phyloP scores from a whole-genome alignment of 2,797 vertebrate species.

The Fistularia commersonii region DNA sequence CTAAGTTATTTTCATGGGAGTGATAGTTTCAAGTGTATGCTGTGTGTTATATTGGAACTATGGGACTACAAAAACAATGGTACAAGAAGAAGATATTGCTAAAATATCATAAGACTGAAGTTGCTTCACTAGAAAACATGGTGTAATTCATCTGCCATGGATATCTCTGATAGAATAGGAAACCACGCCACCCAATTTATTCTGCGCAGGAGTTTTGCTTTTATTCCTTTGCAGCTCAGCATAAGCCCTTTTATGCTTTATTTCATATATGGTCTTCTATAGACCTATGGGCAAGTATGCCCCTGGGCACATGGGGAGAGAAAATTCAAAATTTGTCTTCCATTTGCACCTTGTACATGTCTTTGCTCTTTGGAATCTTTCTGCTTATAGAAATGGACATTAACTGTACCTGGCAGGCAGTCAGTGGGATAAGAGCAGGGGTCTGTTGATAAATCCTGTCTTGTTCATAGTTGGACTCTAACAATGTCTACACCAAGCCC shows the following conservation, averaged over 20 bases:
- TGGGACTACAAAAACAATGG: constrained; percentile 8
- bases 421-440: constrained; percentile 29
- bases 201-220: constrained; percentile 16
- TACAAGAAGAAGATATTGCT: constrained; percentile 16
- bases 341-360: constrained; percentile 34
- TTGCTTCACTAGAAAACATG: constrained; percentile 11
- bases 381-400: constrained; percentile 30
- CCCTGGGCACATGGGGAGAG: constrained; percentile 20
- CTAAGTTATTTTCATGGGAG: constrained; percentile 42
- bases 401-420: constrained; percentile 32
- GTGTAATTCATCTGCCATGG: constrained; percentile 2
- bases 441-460: constrained; percentile 33
- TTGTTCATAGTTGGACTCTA: constrained; percentile 21
- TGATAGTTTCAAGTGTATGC: constrained; percentile 45
- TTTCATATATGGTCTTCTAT: constrained; percentile 37
- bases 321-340: constrained; percentile 30
- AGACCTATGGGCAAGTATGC: constrained; percentile 25
- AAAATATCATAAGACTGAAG: constrained; percentile 12
- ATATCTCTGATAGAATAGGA: constrained; percentile 9
- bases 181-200: constrained; percentile 4
- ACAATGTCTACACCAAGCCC: constrained; percentile 29
- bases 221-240: constrained; percentile 20
- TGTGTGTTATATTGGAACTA: constrained; percentile 20
- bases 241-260: constrained; percentile 1
- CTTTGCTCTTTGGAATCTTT: constrained; percentile 26